These are phyloP conservation scores for Rhea americana DNA, from an alignment of 2,113 vertebrate genomes.

Conservation along the genomic window DNA sequence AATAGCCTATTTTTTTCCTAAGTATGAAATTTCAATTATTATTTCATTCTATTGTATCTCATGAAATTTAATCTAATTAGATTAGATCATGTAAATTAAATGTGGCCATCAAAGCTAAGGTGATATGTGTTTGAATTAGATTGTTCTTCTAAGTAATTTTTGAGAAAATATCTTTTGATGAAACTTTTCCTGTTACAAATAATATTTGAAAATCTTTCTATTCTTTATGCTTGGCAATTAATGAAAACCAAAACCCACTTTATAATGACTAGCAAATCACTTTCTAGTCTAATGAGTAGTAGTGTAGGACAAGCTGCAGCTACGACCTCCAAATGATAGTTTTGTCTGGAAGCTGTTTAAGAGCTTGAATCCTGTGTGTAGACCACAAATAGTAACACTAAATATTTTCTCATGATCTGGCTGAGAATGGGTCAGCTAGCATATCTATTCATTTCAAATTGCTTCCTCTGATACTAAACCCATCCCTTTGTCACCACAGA, in stretches of 20 bases:
- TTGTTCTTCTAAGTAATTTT: not conserved
- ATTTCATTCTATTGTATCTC: not conserved
- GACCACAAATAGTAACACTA: conserved; percentile 40
- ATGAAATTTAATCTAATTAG: not conserved
- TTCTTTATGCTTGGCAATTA: not conserved
- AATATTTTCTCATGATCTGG: conserved; percentile 30
- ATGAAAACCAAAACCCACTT: not conserved
- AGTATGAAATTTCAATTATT: not conserved
- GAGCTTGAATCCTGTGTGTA: conserved; percentile 2
- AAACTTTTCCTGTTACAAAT: not conserved
- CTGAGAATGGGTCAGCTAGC: conserved; percentile 36
- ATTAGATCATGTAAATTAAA: not conserved
- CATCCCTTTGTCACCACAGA: conserved; percentile 17
- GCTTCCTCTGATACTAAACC: conserved; percentile 45
- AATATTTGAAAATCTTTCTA: not conserved
- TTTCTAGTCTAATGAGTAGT: not conserved
- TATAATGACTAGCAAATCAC: not conserved
- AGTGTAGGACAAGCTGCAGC: not conserved
- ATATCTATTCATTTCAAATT: conserved; percentile 56
- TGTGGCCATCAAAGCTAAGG: not conserved
- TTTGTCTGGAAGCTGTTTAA: conserved; percentile 37
- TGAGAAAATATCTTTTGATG: not conserved
- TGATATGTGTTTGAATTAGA: not conserved
- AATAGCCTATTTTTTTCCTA: not conserved
- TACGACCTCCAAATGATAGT: conserved; percentile 11